Evolutionary conservation across 2,888 invertebrate genomes (phyloP).

Genomic region (Labia minor): DNA sequence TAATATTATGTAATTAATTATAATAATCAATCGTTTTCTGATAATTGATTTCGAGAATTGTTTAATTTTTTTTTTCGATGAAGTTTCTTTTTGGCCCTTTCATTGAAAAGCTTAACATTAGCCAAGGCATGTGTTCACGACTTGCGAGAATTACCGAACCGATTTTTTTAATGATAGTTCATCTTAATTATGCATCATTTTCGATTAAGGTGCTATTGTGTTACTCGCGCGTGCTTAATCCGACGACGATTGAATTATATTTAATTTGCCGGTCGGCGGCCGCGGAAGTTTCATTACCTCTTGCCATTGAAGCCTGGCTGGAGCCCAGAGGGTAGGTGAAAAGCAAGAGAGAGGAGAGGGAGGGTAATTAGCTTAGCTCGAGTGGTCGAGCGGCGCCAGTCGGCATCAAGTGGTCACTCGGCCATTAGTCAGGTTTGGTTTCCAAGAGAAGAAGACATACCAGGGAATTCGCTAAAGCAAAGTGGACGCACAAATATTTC

Average conservation of each 20-base stretch:
- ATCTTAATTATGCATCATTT: slow-evolving; percentile 13
- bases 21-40: no score
- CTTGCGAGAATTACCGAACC: background rate
- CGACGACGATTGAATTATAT: slow-evolving; percentile 1
- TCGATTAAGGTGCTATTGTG: slow-evolving; percentile 2
- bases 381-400: background rate
- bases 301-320: background rate
- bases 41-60: no score
- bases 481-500: no score
- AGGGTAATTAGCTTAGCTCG: background rate
- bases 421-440: background rate
- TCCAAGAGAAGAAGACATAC: background rate
- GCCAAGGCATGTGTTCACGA: background rate
- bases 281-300: slow-evolving; percentile 7
- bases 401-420: background rate
- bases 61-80: no score
- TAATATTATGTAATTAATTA: no score
- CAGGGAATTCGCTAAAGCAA: background rate
- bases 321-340: background rate
- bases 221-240: slow-evolving; percentile 13
- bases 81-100: no score
- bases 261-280: background rate
- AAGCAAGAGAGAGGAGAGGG: background rate
- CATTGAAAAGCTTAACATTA: background rate
- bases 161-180: slow-evolving; percentile 2